Evolutionary conservation across 2,888 invertebrate species (phyloP), one percentile per base, ranked within the genome.

Genomic region (Napeogenes inachia): DNA sequence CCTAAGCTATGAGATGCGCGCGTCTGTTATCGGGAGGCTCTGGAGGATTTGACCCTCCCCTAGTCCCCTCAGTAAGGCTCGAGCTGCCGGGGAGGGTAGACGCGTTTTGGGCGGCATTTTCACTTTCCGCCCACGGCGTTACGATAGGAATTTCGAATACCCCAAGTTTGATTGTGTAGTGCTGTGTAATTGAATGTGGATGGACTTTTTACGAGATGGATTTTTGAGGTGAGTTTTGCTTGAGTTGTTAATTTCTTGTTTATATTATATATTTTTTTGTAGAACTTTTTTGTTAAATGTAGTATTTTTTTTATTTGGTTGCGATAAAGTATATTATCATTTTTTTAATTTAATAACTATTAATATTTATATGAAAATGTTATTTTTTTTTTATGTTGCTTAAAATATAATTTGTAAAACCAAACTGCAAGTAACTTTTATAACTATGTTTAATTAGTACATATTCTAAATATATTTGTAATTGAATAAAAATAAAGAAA

Each of bases 31-130:
- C 68, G 70, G 69, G 69, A 80, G 77, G 76, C 76, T 84, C 72
- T 73, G 71, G 73, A 81, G 74, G 76, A 71, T 80, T 63, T 72
- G 74, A 68, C 79, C 83, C 82, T 81, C 84, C 86, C 88, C 85
- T 87, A 87, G 89, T 81, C 84, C 86, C 88, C 85, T 87, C 88
- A 89, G 89, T 89, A 73, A 73, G 72, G 71, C 73, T 75, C 75
- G 65, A 71, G 73, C 70, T 70, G 71, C 64, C 72, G 68, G 67
- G 74, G 72, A 76, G 78, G 79, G 74, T 72, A 74, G 76, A 82
- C 86, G 87, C 75, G 75, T 74, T 75, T 21, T 64, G 72, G 79
- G 77, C 79, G 75, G 73, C 66, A 63, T 63, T 56, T 62, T 61
- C 60, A 71, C 67, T 74, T 76, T 74, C 80, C 75, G 80, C 81